Evolutionary conservation across 1,140 invertebrate genomes (phyloP).

Genomic region (Nebria ingens): DNA sequence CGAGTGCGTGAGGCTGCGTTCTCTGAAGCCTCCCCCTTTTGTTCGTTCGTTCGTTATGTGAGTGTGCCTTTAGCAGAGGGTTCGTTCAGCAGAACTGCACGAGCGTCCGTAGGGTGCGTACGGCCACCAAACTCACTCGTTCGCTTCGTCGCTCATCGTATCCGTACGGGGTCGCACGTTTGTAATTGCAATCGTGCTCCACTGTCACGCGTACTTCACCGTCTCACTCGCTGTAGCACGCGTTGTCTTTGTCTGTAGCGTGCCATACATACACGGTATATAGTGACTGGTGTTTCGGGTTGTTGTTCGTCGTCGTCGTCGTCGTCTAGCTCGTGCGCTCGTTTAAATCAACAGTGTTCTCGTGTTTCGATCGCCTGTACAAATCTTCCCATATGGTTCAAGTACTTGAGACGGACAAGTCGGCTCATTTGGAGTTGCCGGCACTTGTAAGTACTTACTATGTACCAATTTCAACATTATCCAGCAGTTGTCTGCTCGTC

Average conservation of each 20-base stretch:
- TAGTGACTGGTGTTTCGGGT: background rate
- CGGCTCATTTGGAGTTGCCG: slow-evolving; percentile 31
- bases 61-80: background rate
- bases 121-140: background rate
- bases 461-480: background rate
- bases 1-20: slow-evolving; percentile 7
- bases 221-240: background rate
- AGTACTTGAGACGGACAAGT: slow-evolving; percentile 32
- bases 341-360: slow-evolving; percentile 6
- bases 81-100: background rate
- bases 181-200: background rate
- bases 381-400: slow-evolving; percentile 31
- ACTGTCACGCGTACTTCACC: background rate
- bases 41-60: too few relatives aligned
- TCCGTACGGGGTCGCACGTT: background rate
- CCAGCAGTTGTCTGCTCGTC: too few relatives aligned
- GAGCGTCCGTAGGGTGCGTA: background rate
- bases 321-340: background rate
- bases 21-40: slow-evolving; percentile 7
- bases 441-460: slow-evolving; percentile 28
- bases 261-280: background rate
- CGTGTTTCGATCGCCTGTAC: slow-evolving; percentile 1
- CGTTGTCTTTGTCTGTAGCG: background rate
- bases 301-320: background rate
- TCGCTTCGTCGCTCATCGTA: background rate